A percentile compares a stretch with the other conserved stretches of the same genome.
phyloP scores from a whole-genome alignment of 2,797 vertebrate genomes.

The Moxostoma hubbsi region DNA sequence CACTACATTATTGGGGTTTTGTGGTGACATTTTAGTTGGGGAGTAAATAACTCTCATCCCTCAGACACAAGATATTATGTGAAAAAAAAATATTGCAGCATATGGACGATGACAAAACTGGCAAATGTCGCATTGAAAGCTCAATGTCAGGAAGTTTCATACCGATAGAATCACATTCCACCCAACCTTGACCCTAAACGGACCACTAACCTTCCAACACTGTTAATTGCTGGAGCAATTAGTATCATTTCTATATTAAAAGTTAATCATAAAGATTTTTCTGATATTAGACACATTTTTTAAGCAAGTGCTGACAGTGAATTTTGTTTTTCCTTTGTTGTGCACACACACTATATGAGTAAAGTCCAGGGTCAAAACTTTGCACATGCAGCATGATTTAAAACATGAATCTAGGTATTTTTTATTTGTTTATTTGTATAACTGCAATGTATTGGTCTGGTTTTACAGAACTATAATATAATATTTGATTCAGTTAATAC shows the following conservation, averaged over 20 bases:
- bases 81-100: neutral
- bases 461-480: neutral
- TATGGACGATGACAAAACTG: neutral
- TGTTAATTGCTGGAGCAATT: neutral
- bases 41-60: no score
- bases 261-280: neutral
- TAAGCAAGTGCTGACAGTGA: neutral
- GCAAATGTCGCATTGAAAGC: neutral
- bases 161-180: neutral
- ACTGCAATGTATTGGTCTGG: neutral
- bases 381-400: no score
- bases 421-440: neutral
- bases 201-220: neutral
- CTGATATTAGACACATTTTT: neutral
- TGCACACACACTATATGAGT: neutral
- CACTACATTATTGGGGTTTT: neutral
- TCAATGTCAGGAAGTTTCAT: neutral
- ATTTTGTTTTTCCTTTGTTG: neutral
- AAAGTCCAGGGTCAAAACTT: neutral
- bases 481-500: conserved; percentile 69
- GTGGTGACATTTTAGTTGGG: neutral
- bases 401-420: no score
- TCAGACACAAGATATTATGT: no score
- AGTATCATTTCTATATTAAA: neutral
- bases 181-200: no score